Evolutionary conservation across 2,113 vertebrate genomes (phyloP), one percentile per base, ranked within the genome.

Genomic region (Mus pahari): DNA sequence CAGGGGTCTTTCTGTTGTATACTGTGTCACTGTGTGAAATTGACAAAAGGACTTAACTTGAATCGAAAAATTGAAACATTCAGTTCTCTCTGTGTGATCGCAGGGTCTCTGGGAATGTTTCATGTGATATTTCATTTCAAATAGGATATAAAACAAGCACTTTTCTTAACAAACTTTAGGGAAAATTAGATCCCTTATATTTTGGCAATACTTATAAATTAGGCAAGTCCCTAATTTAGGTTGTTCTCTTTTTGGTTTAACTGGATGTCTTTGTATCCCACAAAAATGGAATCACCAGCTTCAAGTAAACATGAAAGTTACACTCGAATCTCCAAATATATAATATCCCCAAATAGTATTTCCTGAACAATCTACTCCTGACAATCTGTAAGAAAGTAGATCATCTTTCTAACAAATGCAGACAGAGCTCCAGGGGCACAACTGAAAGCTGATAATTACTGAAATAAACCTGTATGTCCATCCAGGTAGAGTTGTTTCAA

Each of bases 111-210:
- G 60, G 50, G 68, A 88, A 75, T 94, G 91, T 71, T 92, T 81
- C 74, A 50, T 75, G 36, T 91, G 42, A 96, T 68, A 68, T 6
- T 68, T 68, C 66, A 68, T 68, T 83, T 82, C 62, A 58, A 14
- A 60, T 60, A 68, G 89, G 86, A 74, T 78, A 31, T 86, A 91
- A 19, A 89, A 79, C 50, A 86, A 33, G 3, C 6, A 58, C 78
- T 50, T 66, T 94, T 87, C 45, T 83, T 87, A 78, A 83, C 20
- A 87, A 89, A 95, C 78, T 88, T n/a, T 82, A 84, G 5, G 31
- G 50, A n/a, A 78, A 95, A 50, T 78, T 48, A 81, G 88, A 82
- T 92, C 48, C 70, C 24, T 86, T 55, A 20, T 42, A 55, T 73
- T 39, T 39, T 24, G 66, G 31, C 66, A 73, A 73, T 88, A 92